A percentile compares a stretch with the other conserved stretches of the same genome.
phyloP scores from a whole-genome alignment of 2,888 invertebrate species.

The Caenorhabditis sp. region DNA sequence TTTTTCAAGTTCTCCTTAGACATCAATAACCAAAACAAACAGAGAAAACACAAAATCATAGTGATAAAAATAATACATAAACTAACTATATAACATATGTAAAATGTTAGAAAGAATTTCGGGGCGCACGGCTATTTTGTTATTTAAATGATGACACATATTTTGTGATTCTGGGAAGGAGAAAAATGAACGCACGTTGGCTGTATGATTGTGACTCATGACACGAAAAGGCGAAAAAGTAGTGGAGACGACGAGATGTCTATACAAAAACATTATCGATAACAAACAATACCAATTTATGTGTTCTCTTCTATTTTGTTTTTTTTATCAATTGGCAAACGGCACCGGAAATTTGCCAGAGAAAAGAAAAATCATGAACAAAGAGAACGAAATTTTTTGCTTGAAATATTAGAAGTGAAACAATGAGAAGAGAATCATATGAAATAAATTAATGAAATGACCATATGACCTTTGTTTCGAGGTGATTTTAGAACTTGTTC shows the following conservation, averaged over 20 bases:
- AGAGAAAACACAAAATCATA: not conserved
- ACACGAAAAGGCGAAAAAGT: slow-evolving; percentile 2
- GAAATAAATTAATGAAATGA: no score
- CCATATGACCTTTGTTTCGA: no score
- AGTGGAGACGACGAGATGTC: not conserved
- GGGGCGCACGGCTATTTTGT: not conserved
- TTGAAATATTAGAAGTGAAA: no score
- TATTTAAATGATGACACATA: slow-evolving; percentile 9
- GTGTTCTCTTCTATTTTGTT: not conserved
- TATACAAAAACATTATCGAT: not conserved
- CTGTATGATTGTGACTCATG: not conserved
- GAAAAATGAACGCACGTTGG: not conserved
- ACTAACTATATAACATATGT: not conserved
- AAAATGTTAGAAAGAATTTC: not conserved
- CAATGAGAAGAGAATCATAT: no score
- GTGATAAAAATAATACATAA: not conserved
- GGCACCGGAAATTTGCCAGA: not conserved
- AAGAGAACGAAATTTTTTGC: no score
- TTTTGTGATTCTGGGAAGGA: not conserved
- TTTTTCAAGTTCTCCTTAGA: not conserved
- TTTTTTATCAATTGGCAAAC: not conserved
- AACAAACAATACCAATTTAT: not conserved
- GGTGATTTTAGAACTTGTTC: no score
- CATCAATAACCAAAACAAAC: not conserved
- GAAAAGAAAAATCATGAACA: no score